Conservation (phyloP, 2,888 invertebrate genomes). For the Podotricha telesiphe region DNA sequence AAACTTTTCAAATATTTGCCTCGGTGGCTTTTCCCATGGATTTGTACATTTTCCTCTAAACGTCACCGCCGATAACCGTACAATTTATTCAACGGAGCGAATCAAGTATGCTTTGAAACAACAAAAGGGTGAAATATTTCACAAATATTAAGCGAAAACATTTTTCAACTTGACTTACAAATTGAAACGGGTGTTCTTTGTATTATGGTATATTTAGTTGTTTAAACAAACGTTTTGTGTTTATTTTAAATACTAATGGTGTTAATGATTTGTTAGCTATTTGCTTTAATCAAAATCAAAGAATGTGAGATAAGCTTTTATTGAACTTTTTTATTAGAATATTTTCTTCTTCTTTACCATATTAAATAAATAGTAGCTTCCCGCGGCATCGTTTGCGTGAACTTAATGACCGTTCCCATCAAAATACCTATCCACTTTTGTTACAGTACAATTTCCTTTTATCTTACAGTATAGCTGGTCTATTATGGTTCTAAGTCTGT, state of each 20-base stretch:
- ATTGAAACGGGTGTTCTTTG: constrained; percentile 12
- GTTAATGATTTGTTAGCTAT: too few species aligned
- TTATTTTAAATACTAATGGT: neutral
- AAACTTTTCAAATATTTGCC: constrained; percentile 82
- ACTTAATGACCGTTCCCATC: too few species aligned
- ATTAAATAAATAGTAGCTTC: too few species aligned
- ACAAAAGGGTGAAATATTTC: constrained; percentile 59
- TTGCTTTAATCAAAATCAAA: too few species aligned
- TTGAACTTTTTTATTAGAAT: too few species aligned
- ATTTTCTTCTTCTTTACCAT: too few species aligned
- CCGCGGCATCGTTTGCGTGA: too few species aligned
- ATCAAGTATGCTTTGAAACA: constrained; percentile 82
- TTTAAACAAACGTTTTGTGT: neutral
- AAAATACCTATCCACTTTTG: too few species aligned
- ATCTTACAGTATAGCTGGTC: too few species aligned
- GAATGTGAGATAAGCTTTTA: too few species aligned
- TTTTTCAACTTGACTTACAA: constrained; percentile 22
- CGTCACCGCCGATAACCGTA: constrained; percentile 69
- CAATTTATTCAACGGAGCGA: constrained; percentile 72
- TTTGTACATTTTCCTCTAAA: constrained; percentile 67
- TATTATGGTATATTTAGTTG: neutral
- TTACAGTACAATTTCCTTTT: too few species aligned
- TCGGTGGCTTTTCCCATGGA: constrained; percentile 71
- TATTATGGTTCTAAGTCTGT: too few species aligned
- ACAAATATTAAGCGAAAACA: constrained; percentile 15